These are phyloP conservation scores for Chloroceryle amazona DNA, from an alignment of 2,797 vertebrate genomes.

Conservation along the genomic window DNA sequence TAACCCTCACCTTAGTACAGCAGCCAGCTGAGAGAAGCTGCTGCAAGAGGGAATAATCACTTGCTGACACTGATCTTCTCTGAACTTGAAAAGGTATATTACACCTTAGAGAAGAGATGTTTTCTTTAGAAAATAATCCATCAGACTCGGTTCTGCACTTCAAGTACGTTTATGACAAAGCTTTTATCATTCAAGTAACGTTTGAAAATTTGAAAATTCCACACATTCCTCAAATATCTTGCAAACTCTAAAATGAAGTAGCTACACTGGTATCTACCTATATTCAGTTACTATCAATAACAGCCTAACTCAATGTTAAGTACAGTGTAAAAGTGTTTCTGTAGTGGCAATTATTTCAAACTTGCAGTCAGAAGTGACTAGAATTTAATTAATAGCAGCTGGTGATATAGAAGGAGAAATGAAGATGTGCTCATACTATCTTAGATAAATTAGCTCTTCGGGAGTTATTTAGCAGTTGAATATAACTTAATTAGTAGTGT, in stretches of 20 bases:
- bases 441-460: slow-evolving; percentile 21
- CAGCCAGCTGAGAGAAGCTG: neutral
- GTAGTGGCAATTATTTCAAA: slow-evolving; percentile 1
- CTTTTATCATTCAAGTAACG: neutral
- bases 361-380: neutral
- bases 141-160: neutral
- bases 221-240: neutral
- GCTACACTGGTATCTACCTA: neutral
- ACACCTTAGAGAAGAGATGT: neutral
- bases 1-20: neutral
- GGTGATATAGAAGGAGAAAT: slow-evolving; percentile 9
- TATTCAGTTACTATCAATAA: neutral
- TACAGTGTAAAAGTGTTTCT: neutral
- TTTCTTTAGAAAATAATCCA: neutral
- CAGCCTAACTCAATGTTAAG: neutral
- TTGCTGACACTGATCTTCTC: neutral
- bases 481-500: slow-evolving; percentile 49
- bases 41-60: neutral
- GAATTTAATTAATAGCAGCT: slow-evolving; percentile 54
- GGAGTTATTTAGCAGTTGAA: slow-evolving; percentile 28
- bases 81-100: neutral
- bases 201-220: neutral
- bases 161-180: neutral
- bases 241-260: neutral
- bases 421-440: neutral